These are phyloP conservation scores for Psix sp. DNA, from an alignment of 1,140 invertebrate genomes.

Conservation along the genomic window DNA sequence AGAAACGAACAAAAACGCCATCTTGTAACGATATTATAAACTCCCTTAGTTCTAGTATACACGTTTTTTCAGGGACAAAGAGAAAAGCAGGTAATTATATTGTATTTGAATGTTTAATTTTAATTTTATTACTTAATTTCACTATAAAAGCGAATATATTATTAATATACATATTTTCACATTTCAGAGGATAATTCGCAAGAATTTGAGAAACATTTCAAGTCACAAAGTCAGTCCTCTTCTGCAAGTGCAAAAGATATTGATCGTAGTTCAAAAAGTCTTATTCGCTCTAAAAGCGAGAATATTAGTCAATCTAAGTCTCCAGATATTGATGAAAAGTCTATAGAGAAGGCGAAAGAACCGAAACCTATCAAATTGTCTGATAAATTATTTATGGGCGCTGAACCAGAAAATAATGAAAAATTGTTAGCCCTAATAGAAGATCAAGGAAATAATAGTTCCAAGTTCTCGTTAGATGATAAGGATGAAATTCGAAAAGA, in stretches of 20 bases:
- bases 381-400: slow-evolving; percentile 73
- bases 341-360: slow-evolving; percentile 9
- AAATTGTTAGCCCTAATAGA: slow-evolving; percentile 68
- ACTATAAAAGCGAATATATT: too few relatives aligned
- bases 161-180: background rate
- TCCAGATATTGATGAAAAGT: slow-evolving; percentile 1
- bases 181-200: slow-evolving; percentile 68
- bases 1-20: slow-evolving; percentile 71
- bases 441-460: slow-evolving; percentile 65
- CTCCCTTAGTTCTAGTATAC: slow-evolving; percentile 72
- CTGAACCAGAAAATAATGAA: slow-evolving; percentile 71
- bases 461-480: slow-evolving; percentile 66
- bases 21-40: slow-evolving; percentile 75
- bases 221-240: slow-evolving; percentile 63
- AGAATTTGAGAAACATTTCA: slow-evolving; percentile 73
- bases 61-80: slow-evolving; percentile 69
- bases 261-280: slow-evolving; percentile 9
- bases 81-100: slow-evolving; percentile 71
- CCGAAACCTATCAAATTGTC: slow-evolving; percentile 57
- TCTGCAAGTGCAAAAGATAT: slow-evolving; percentile 32
- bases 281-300: slow-evolving; percentile 15
- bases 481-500: slow-evolving; percentile 72
- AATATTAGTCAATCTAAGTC: slow-evolving; percentile 9
- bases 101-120: background rate
- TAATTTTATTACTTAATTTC: too few relatives aligned